phyloP scores from a whole-genome alignment of 2,888 invertebrate species.

The Dicranocentrus wangi region DNA sequence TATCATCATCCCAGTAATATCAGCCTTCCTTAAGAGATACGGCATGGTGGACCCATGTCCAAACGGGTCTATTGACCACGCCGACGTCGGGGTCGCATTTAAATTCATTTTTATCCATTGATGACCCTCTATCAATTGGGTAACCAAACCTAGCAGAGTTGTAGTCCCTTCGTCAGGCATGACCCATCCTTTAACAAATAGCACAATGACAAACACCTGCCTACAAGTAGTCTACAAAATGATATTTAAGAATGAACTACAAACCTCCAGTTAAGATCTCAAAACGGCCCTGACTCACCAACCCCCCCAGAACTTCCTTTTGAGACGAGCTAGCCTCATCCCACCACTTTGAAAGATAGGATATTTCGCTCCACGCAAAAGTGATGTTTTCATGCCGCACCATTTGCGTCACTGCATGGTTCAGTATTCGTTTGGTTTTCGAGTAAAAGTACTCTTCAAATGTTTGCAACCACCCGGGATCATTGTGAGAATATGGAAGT shows the following conservation, averaged over 20 bases:
- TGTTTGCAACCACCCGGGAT: conserved; percentile 86
- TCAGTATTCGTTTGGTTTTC: conserved; percentile 79
- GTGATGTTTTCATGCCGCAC: conserved; percentile 40
- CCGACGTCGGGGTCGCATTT: conserved; percentile 75
- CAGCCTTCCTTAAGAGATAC: conserved; percentile 87
- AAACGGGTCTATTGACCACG: conserved; percentile 98
- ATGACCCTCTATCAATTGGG: conserved; percentile 38
- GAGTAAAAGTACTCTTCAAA: conserved; percentile 87
- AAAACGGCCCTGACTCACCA: conserved; percentile 41
- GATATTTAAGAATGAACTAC: not conserved
- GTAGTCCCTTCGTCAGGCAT: conserved; percentile 40
- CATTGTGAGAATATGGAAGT: conserved; percentile 81
- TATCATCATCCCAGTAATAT: conserved; percentile 89
- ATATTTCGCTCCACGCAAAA: conserved; percentile 49
- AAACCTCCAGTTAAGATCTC: conserved; percentile 44
- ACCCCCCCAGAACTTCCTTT: conserved; percentile 15
- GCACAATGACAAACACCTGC: not conserved
- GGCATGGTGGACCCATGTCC: conserved; percentile 96
- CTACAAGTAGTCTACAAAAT: too few relatives aligned
- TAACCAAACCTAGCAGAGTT: conserved; percentile 19
- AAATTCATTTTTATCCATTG: conserved; percentile 19
- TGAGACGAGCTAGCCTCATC: conserved; percentile 30
- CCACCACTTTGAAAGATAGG: conserved; percentile 44
- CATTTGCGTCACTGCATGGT: conserved; percentile 30
- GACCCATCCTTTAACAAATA: conserved; percentile 22